Evolutionary conservation across 2,113 vertebrate species (phyloP), one percentile per base, ranked within the genome.

Genomic region (Seriola aureovittata): DNA sequence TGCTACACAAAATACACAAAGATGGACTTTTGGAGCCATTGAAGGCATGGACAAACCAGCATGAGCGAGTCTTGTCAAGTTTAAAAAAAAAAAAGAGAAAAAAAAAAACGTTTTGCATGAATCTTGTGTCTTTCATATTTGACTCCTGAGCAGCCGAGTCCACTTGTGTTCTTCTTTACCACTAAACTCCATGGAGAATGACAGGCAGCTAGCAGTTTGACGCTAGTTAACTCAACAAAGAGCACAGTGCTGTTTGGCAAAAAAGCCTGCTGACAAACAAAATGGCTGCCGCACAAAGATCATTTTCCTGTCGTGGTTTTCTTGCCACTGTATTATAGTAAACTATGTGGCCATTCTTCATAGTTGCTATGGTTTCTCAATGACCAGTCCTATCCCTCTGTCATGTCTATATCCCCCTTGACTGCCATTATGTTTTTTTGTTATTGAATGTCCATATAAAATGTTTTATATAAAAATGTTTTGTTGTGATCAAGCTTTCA

Each of bases 371-470:
- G 87, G 84, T 93, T 94, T 92, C 82, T 87, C 88, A 90, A 93
- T 85, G 74, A 88, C 78, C 87, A 50, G 85, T 90, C 78, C 77
- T 88, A 83, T 84, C 80, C 90, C 84, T 90, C 80, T 88, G 73
- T 88, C 91, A 91, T 93, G 90, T 93, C 87, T 89, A 65, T 88
- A 86, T 76, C 48, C 82, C 89, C 74, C 71, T 89, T 91, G 91
- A 93, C 90, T 93, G 92, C 93, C 95, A 92, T 92, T 92, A 88
- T 92, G 87, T 83, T 86, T 92, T 94, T 94, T 96, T 94, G 93
- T 95, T 93, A 95, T 93, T 96, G 93, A 95, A 95, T 96, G 95
- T 95, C 93, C 93, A 95, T 94, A 95, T 94, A 93, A 95, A 95
- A 92, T 91, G 91, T 94, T 96, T 96, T 95, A 93, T 95, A 94